Base-by-base conservation (phyloP, 2,113 vertebrate genomes). In the Steatornis caripensis region DNA sequence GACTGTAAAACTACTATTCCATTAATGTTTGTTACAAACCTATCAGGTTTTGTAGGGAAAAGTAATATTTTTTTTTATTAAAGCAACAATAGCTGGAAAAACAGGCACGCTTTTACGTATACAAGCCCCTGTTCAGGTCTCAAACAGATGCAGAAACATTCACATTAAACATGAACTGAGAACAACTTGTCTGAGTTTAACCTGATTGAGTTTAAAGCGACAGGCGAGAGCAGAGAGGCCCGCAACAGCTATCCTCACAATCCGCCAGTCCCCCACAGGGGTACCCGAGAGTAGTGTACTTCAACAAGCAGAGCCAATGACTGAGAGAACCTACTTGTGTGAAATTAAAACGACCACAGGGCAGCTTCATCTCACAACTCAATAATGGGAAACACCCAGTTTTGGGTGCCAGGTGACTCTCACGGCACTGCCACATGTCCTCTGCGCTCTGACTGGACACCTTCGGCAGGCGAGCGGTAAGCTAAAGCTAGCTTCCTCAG, bases 361-460 rank as follows among this genome's bases (percentile, higher is more conserved):
- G 19, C 62, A 64, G 71, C 57, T 68, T 60, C 15, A 48, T 21
- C 74, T 84, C 60, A 6, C 72, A 32, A 0, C 17, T 53, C 21
- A 11, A 0, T 22, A 11, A 34, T 0, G 41, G 41, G 39, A 10
- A 80, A 8, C 22, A 8, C 19, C 32, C 41, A 6, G 23, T 10
- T 37, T 1, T 0, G 2, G 12, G 61, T 32, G 69, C 75, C 70
- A 23, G 89, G 74, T 15, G 74, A 32, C 37, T 30, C 8, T 8
- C 49, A 6, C 34, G 70, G 81, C 84, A 4, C 12, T 37, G 90
- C 72, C 0, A 0, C 0, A 0, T 5, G 61, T 27, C 36, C 62
- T 14, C 45, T n/a, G 29, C 0, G 82, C 69, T 48, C 64, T 0
- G 0, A 15, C 7, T 0, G 5, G 32, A 17, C 20, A 17, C 72